Evolutionary conservation across 1,140 invertebrate species (phyloP).

Genomic region (Andrena cerasifolii): DNA sequence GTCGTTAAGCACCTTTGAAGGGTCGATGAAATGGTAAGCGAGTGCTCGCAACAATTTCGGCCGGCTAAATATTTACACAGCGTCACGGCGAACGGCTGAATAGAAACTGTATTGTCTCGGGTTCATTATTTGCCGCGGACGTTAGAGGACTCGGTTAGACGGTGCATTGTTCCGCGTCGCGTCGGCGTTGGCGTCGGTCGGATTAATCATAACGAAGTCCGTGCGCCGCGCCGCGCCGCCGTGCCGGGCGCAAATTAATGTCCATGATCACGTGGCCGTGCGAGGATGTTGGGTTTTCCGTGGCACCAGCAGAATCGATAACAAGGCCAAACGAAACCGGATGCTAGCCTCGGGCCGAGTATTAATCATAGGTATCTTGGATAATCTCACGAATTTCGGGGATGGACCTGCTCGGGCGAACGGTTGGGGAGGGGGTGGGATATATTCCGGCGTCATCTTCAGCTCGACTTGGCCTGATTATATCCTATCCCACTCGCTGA

Average conservation of each 20-base stretch:
- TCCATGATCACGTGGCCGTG: slow-evolving; percentile 11
- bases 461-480: slow-evolving; percentile 49
- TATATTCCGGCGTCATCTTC: slow-evolving; percentile 50
- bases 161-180: neutral
- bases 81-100: neutral
- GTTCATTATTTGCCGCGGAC: slow-evolving; percentile 12
- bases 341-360: slow-evolving; percentile 21
- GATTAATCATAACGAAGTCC: slow-evolving; percentile 32
- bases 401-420: neutral
- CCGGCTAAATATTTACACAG: slow-evolving; percentile 2
- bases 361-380: slow-evolving; percentile 57
- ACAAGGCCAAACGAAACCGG: slow-evolving; percentile 47
- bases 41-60: neutral
- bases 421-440: neutral
- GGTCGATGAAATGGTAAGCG: neutral
- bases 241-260: slow-evolving; percentile 22
- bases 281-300: slow-evolving; percentile 9
- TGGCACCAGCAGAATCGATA: slow-evolving; percentile 34
- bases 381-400: slow-evolving; percentile 50
- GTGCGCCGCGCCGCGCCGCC: no score
- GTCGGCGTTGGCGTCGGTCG: no score
- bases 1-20: no score
- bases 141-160: neutral
- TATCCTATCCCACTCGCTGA: slow-evolving; percentile 32
- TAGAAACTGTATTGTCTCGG: neutral